Conservation (phyloP, 2,797 vertebrate genomes). For the Argyrosomus regius region DNA sequence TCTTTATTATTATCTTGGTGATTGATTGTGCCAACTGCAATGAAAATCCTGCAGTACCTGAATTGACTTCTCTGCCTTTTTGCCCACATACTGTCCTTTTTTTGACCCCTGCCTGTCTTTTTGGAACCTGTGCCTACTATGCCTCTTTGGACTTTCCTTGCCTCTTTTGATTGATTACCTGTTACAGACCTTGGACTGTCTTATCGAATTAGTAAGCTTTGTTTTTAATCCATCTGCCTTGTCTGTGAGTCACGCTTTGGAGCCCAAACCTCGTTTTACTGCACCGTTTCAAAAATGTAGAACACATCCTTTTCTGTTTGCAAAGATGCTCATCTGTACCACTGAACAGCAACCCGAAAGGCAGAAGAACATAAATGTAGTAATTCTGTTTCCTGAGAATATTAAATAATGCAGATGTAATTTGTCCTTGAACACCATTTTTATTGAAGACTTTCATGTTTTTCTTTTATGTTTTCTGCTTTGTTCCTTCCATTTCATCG, state of each 20-base stretch:
- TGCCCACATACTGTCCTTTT: not conserved
- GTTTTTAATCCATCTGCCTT: not conserved
- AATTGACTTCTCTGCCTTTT: not conserved
- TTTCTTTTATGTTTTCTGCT: constrained; percentile 4
- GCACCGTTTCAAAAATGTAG: not conserved
- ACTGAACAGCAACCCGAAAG: not conserved
- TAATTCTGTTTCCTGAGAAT: not conserved
- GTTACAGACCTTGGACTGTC: not conserved
- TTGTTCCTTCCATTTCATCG: not conserved
- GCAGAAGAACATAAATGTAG: not conserved
- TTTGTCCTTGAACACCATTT: constrained; percentile 7
- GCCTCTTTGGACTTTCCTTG: no score
- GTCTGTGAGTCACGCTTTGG: not conserved
- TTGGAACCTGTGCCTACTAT: not conserved
- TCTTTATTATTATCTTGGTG: not conserved
- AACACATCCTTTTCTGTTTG: not conserved
- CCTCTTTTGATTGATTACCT: not conserved
- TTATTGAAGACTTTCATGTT: constrained; percentile 1
- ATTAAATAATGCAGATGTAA: constrained; percentile 9
- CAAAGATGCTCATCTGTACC: not conserved
- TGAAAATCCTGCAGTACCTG: not conserved
- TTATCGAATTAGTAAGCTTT: not conserved
- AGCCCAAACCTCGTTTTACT: constrained; percentile 1
- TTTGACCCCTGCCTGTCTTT: not conserved
- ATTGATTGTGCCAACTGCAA: not conserved